These are phyloP conservation scores for Phylloscopus whistleri DNA, from an alignment of 2,113 vertebrate species.

Conservation along the genomic window DNA sequence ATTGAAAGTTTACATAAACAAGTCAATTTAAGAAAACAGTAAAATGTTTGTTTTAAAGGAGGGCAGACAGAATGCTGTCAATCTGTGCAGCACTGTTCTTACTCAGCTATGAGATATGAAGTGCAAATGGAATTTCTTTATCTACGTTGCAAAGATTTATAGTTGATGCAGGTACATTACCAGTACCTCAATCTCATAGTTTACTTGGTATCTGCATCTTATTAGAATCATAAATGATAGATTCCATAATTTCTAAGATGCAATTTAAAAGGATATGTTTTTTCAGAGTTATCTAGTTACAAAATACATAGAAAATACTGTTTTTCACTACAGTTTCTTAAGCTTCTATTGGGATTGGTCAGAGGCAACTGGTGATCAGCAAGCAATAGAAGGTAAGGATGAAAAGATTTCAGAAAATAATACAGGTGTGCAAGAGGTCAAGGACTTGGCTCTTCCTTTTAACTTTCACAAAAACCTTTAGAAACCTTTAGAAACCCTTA, in stretches of 20 bases:
- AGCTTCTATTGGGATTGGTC: neutral
- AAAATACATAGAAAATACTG: neutral
- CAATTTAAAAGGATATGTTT: neutral
- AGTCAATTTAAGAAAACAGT: neutral
- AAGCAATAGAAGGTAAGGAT: neutral
- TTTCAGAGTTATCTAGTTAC: neutral
- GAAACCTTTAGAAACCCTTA: neutral
- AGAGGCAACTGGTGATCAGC: neutral
- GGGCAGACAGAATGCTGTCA: conserved; percentile 9
- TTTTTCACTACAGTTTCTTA: neutral
- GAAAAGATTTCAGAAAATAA: neutral
- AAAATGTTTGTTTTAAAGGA: neutral
- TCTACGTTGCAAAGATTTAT: neutral
- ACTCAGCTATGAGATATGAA: neutral
- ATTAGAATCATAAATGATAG: neutral
- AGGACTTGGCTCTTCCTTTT: neutral
- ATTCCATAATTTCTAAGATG: neutral
- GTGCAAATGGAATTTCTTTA: neutral
- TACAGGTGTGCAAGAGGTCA: neutral
- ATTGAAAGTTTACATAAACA: neutral
- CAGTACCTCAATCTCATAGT: neutral
- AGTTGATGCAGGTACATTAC: neutral
- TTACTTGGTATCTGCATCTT: neutral
- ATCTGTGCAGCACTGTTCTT: neutral
- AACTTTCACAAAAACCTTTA: neutral